Percentiles rank a stretch among this genome's conserved stretches.
Evolutionary conservation across 37 sponge, comb jelly and placozoan genomes (phyloP).

Genomic region (Aplysina aerophoba): DNA sequence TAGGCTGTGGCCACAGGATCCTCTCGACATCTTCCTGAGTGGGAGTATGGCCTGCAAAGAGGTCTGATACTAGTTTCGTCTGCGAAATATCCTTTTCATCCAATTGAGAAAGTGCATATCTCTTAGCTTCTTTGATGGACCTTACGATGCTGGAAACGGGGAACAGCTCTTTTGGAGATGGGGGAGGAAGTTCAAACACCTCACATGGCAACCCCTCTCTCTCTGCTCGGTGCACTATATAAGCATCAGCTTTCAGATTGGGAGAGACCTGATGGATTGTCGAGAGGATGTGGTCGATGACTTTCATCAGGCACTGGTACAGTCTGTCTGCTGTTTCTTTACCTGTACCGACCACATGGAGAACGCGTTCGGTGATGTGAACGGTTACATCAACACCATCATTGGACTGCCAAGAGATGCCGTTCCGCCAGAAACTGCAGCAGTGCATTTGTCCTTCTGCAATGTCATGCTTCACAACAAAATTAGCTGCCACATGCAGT

Average conservation of each 20-base stretch:
- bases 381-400: not conserved
- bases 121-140: not conserved
- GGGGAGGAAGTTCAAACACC: not conserved
- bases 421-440: not conserved
- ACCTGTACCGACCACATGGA: not conserved
- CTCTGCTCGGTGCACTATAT: not conserved
- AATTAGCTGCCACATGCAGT: not conserved
- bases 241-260: not conserved
- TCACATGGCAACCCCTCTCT: not conserved
- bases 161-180: not conserved
- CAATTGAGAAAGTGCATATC: no score
- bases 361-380: not conserved
- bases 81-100: no score
- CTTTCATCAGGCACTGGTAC: not conserved
- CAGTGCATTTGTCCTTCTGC: not conserved
- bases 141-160: not conserved
- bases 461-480: not conserved
- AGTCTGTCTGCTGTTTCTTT: not conserved
- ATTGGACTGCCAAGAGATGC: not conserved
- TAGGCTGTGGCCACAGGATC: no score
- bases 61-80: no score
- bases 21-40: no score
- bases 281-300: not conserved
- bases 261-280: conserved; percentile 3
- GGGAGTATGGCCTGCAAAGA: no score